phyloP scores from a whole-genome alignment of 2,888 invertebrate genomes.

The Gymnocheta viridis region DNA sequence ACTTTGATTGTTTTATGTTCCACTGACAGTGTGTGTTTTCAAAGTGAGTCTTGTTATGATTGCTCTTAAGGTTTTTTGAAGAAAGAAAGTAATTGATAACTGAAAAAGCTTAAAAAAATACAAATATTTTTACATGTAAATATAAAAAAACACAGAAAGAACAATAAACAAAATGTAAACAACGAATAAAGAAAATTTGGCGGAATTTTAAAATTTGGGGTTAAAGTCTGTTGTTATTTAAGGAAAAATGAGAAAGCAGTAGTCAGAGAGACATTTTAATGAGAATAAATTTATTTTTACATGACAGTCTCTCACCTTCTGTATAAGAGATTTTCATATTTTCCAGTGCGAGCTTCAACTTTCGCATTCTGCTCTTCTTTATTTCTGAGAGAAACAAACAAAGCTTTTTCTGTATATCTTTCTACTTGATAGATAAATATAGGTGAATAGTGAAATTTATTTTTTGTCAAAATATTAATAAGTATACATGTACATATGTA shows the following conservation, averaged over 20 bases:
- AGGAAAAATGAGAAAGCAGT: neutral
- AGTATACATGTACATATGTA: neutral
- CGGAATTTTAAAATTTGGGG: slow-evolving; percentile 40
- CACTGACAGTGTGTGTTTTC: slow-evolving; percentile 45
- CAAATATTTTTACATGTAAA: neutral
- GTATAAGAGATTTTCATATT: slow-evolving; percentile 36
- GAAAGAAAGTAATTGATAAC: slow-evolving; percentile 45
- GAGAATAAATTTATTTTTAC: neutral
- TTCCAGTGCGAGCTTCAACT: slow-evolving; percentile 33
- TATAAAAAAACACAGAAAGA: neutral
- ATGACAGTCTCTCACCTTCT: neutral
- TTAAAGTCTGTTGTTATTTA: too few relatives aligned
- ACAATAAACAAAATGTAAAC: slow-evolving; percentile 40
- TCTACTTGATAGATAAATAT: neutral
- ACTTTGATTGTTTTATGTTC: slow-evolving; percentile 59
- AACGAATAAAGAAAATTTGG: slow-evolving; percentile 53
- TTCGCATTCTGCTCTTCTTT: neutral
- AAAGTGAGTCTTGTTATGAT: slow-evolving; percentile 31
- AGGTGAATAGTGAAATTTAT: slow-evolving; percentile 20
- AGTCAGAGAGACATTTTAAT: neutral
- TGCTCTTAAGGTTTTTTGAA: neutral
- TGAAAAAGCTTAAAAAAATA: slow-evolving; percentile 41
- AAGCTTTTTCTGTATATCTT: slow-evolving; percentile 1
- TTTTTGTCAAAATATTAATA: neutral
- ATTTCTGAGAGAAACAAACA: neutral